A percentile compares a stretch with the other conserved stretches of the same genome.
phyloP scores from a whole-genome alignment of 2,888 invertebrate species.

The Eupithecia insigniata region DNA sequence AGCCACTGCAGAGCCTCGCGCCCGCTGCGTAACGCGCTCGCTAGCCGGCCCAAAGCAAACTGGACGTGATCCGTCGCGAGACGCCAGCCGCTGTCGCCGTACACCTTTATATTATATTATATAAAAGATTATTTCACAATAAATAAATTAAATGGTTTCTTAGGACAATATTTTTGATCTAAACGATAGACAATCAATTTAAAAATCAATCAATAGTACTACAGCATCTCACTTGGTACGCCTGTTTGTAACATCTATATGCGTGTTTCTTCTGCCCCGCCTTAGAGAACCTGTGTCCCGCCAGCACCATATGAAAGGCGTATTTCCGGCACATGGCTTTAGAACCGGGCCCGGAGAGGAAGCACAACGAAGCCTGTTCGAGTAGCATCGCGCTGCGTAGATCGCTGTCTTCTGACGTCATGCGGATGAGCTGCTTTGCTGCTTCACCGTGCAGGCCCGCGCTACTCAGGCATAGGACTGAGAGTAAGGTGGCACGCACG shows the following conservation, averaged over 20 bases:
- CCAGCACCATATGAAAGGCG: slow-evolving; percentile 97
- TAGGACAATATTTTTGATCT: not conserved
- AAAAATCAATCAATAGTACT: not conserved
- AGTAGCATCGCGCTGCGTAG: slow-evolving; percentile 95
- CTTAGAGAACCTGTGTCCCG: slow-evolving; percentile 97
- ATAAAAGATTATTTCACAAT: not conserved
- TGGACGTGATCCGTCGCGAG: slow-evolving; percentile 98
- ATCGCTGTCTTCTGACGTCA: slow-evolving; percentile 99
- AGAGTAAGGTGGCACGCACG: slow-evolving; percentile 94
- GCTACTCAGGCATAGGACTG: slow-evolving; percentile 93
- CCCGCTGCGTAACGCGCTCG: slow-evolving; percentile 91
- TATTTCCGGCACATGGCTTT: slow-evolving; percentile 94
- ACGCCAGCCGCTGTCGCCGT: slow-evolving; percentile 92
- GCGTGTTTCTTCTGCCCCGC: slow-evolving; percentile 96
- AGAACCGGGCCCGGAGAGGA: slow-evolving; percentile 85
- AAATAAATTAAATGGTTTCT: no score
- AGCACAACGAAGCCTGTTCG: slow-evolving; percentile 98
- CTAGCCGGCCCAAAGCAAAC: slow-evolving; percentile 96
- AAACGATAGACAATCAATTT: not conserved
- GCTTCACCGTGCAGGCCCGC: slow-evolving; percentile 93
- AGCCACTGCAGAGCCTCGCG: slow-evolving; percentile 85
- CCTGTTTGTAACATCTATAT: slow-evolving; percentile 95
- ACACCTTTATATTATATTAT: slow-evolving; percentile 79
- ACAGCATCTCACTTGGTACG: slow-evolving; percentile 60
- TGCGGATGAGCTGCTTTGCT: slow-evolving; percentile 96